Conservation (phyloP, 1,140 invertebrate species). For the Sycobia sp. region DNA sequence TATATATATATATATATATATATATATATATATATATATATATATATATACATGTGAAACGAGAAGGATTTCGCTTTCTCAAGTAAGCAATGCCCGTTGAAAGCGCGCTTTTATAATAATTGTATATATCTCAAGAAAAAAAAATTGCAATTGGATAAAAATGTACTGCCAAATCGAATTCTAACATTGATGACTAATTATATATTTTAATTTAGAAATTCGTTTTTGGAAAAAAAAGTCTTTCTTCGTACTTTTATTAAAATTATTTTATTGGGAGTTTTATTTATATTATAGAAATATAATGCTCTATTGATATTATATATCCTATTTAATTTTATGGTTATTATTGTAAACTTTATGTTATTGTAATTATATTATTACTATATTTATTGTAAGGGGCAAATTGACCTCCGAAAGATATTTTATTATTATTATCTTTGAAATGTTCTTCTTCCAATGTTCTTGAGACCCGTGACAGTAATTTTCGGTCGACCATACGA, state of each 20-base stretch:
- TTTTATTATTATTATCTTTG: no score
- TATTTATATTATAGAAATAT: no score
- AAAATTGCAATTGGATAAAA: background rate
- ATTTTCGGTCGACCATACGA: constrained; percentile 48
- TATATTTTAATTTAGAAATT: no score
- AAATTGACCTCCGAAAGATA: constrained; percentile 19
- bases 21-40: background rate
- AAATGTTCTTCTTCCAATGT: constrained; percentile 29
- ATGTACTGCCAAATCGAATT: no score
- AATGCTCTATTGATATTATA: no score
- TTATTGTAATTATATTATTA: constrained; percentile 23
- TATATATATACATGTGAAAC: background rate
- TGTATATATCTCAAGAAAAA: no score
- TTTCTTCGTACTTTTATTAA: no score
- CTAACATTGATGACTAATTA: no score
- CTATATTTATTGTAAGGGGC: constrained; percentile 8
- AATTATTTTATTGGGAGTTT: no score
- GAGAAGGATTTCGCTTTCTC: constrained; percentile 12
- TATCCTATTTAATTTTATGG: constrained; percentile 14
- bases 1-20: background rate
- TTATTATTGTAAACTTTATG: constrained; percentile 6
- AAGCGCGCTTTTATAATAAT: constrained; percentile 1
- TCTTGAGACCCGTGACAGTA: constrained; percentile 24
- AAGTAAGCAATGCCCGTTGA: constrained; percentile 21
- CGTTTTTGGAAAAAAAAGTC: no score